phyloP scores from a whole-genome alignment of 2,113 vertebrate species.

The Tragelaphus imberbis region DNA sequence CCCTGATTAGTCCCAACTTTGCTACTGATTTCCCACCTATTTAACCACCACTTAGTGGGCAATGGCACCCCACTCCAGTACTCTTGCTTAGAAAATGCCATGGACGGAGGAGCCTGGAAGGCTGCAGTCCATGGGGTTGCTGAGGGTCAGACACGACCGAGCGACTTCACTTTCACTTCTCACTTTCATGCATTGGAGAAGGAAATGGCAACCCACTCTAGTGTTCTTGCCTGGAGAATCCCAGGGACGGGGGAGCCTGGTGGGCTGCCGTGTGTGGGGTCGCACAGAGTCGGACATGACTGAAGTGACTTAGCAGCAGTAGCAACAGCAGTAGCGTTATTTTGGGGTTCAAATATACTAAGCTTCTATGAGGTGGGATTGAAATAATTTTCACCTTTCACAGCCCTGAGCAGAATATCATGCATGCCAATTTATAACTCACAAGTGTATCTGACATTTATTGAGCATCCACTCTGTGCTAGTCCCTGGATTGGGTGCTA shows the following conservation, averaged over 20 bases:
- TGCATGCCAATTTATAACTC: not conserved
- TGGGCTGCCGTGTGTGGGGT: no score
- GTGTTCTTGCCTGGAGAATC: no score
- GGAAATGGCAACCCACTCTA: no score
- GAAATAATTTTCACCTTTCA: not conserved
- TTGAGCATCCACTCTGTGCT: not conserved
- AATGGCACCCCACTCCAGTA: no score
- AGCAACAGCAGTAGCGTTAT: not conserved
- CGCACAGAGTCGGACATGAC: fast-evolving
- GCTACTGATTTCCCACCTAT: not conserved
- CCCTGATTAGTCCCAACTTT: not conserved
- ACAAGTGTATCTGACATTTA: not conserved
- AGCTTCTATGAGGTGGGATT: not conserved
- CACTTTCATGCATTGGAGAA: no score
- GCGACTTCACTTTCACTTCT: no score
- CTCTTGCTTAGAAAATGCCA: no score
- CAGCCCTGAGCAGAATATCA: not conserved
- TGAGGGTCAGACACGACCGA: no score
- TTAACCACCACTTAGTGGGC: not conserved
- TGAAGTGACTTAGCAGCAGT: no score
- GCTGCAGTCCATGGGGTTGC: no score
- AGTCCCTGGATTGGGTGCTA: not conserved
- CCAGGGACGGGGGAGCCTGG: no score
- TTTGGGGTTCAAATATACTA: not conserved
- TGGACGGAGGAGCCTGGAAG: no score